A percentile compares a stretch with the other conserved stretches of the same genome.
These are phyloP conservation scores for Microtus ochrogaster DNA, from an alignment of 2,113 vertebrate genomes.

Conservation along the genomic window DNA sequence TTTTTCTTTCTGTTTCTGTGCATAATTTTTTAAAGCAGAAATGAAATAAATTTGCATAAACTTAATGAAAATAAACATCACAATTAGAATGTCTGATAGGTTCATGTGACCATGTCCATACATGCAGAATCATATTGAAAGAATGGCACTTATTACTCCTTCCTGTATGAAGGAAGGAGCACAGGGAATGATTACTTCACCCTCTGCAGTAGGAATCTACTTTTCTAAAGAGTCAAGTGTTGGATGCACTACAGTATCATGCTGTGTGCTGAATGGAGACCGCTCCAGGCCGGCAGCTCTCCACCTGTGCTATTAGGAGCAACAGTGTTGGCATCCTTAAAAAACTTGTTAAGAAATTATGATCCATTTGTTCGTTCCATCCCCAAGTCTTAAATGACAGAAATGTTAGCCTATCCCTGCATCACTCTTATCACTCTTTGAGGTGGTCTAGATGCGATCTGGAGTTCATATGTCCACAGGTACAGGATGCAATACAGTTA, in stretches of 20 bases:
- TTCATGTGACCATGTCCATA: background rate
- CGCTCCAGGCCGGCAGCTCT: background rate
- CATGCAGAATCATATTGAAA: background rate
- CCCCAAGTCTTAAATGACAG: background rate
- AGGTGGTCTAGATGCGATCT: background rate
- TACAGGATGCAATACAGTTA: background rate
- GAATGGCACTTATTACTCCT: background rate
- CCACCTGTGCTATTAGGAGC: background rate
- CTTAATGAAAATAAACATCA: background rate
- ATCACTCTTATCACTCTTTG: too few relatives aligned
- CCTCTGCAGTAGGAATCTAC: accelerated
- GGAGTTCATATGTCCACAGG: background rate
- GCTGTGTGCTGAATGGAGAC: background rate
- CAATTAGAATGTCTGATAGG: background rate
- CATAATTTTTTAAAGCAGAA: background rate
- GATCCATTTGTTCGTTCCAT: background rate
- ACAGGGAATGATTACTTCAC: background rate
- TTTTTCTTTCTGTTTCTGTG: background rate
- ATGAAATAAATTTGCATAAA: background rate
- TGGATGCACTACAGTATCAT: background rate
- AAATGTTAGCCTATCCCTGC: background rate
- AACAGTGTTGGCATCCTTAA: background rate
- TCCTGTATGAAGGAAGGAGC: too few relatives aligned
- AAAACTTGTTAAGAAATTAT: background rate
- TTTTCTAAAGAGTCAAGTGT: background rate